These are phyloP conservation scores for Drosophila vallismaia DNA, from an alignment of 2,888 invertebrate species.

Conservation along the genomic window DNA sequence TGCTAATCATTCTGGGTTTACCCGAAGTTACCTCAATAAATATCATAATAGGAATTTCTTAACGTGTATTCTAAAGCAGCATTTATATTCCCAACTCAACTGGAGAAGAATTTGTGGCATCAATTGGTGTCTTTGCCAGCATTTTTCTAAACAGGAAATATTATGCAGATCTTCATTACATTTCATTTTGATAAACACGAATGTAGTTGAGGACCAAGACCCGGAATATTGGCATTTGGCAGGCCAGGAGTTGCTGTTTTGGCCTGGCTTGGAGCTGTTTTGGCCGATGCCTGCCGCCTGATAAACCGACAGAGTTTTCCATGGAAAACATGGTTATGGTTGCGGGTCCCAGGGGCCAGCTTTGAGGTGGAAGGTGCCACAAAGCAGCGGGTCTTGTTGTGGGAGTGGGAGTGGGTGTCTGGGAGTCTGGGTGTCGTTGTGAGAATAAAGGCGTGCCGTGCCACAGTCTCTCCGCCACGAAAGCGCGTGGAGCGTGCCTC, in stretches of 20 bases:
- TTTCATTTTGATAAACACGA: constrained; percentile 49
- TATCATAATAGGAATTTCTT: too few species aligned
- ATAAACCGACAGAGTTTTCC: constrained; percentile 36
- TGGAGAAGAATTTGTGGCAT: constrained; percentile 4
- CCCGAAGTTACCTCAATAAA: neutral
- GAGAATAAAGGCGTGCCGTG: constrained; percentile 41
- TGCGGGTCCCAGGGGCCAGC: constrained; percentile 38
- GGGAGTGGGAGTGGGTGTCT: constrained; percentile 10
- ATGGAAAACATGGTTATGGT: constrained; percentile 43
- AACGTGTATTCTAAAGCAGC: too few species aligned
- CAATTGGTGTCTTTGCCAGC: constrained; percentile 27
- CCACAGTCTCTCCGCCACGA: constrained; percentile 22
- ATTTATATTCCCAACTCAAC: constrained; percentile 5
- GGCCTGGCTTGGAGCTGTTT: constrained; percentile 1
- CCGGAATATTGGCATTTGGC: constrained; percentile 21
- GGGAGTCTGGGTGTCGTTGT: constrained; percentile 5
- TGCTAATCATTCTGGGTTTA: constrained; percentile 20
- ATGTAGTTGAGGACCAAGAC: constrained; percentile 13
- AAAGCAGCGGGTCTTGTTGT: constrained; percentile 27
- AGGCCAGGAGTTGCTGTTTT: neutral
- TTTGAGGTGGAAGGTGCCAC: constrained; percentile 46
- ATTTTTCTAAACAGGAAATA: constrained; percentile 46
- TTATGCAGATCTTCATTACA: constrained; percentile 53
- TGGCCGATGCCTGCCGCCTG: constrained; percentile 45
- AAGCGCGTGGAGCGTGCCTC: constrained; percentile 62